phyloP scores from a whole-genome alignment of 2,113 vertebrate species.

The Heterocephalus glaber region DNA sequence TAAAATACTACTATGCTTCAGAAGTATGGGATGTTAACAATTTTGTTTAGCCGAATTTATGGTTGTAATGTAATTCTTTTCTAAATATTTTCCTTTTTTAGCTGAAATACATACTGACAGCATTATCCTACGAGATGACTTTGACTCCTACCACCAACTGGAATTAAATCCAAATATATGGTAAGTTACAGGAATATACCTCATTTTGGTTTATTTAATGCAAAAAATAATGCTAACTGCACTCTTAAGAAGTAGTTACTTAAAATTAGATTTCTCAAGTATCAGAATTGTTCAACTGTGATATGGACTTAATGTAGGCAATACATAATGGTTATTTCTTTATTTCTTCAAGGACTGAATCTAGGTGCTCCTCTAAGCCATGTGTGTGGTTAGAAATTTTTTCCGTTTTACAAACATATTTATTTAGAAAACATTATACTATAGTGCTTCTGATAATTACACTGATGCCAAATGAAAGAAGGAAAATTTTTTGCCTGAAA shows the following conservation, averaged over 20 bases:
- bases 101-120: slow-evolving; percentile 95
- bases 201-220: background rate
- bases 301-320: background rate
- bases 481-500: background rate
- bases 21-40: background rate
- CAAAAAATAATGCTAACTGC: background rate
- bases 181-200: slow-evolving; percentile 85
- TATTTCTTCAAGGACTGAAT: background rate
- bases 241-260: background rate
- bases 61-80: slow-evolving; percentile 1
- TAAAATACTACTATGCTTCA: slow-evolving; percentile 1
- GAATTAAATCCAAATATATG: slow-evolving; percentile 94
- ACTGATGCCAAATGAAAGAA: background rate
- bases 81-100: slow-evolving; percentile 79
- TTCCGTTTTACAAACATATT: background rate
- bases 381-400: background rate
- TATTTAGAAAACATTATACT: background rate
- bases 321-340: background rate
- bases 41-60: background rate
- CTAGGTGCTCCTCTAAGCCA: background rate
- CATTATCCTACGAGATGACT: slow-evolving; percentile 95
- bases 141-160: slow-evolving; percentile 93
- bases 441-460: background rate
- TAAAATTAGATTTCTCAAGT: slow-evolving; percentile 1
- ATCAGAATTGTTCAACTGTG: background rate